A percentile compares a stretch with the other conserved stretches of the same genome.
These are phyloP conservation scores for Nothura maculosa DNA, from an alignment of 2,797 vertebrate genomes.

Conservation along the genomic window DNA sequence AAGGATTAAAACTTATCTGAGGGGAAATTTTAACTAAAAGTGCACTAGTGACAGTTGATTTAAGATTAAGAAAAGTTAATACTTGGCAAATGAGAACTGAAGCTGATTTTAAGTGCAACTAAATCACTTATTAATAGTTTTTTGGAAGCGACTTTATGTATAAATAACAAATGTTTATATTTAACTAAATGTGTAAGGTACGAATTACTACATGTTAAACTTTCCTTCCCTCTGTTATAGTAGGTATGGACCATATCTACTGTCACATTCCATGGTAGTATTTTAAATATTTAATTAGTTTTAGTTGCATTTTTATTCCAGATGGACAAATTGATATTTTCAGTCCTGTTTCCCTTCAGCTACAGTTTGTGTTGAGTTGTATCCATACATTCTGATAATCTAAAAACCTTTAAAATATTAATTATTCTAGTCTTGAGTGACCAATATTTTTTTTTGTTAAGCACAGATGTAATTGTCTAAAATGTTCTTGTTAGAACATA, in stretches of 20 bases:
- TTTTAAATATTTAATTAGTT: constrained; percentile 83
- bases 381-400: constrained; percentile 84
- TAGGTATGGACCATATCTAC: constrained; percentile 80
- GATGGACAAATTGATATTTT: constrained; percentile 80
- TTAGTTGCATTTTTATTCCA: constrained; percentile 80
- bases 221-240: constrained; percentile 75
- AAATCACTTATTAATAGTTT: constrained; percentile 87
- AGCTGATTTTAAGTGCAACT: constrained; percentile 84
- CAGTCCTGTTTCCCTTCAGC: constrained; percentile 79
- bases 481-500: constrained; percentile 83
- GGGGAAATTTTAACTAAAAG: constrained; percentile 86
- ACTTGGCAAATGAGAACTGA: constrained; percentile 77
- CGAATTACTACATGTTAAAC: constrained; percentile 83
- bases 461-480: constrained; percentile 85
- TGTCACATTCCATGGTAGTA: constrained; percentile 84
- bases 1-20: constrained; percentile 86
- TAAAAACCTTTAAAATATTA: constrained; percentile 82
- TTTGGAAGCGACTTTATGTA: constrained; percentile 87
- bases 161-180: constrained; percentile 91
- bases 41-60: constrained; percentile 81
- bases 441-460: constrained; percentile 85
- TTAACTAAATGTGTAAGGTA: constrained; percentile 89
- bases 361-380: constrained; percentile 83
- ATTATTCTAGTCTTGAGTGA: constrained; percentile 84
- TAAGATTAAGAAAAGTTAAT: constrained; percentile 84